Conservation (phyloP, 2,113 vertebrate species). For the Kobus ellipsiprymnus region DNA sequence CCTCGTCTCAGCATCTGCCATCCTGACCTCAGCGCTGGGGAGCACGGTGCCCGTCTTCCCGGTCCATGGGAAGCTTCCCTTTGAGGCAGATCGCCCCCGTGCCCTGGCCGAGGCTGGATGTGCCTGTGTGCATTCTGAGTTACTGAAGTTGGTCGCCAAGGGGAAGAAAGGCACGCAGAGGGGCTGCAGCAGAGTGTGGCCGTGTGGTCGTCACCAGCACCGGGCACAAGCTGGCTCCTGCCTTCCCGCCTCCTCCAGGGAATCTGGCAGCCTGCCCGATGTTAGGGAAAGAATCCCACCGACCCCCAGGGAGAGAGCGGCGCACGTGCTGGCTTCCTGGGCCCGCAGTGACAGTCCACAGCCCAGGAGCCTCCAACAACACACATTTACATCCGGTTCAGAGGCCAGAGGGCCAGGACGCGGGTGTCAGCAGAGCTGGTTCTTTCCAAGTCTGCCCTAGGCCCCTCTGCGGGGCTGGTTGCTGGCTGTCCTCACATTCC, state of each 20-base stretch:
- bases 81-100: neutral
- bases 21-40: neutral
- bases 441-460: fast-evolving
- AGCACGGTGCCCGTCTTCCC: neutral
- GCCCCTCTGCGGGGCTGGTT: fast-evolving
- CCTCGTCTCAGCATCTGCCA: neutral
- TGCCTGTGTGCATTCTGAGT: neutral
- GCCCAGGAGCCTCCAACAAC: too few species aligned
- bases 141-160: neutral
- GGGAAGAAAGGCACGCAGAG: neutral
- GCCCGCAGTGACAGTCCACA: neutral
- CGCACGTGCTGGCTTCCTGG: fast-evolving
- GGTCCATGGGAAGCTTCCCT: neutral
- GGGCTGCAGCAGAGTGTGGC: fast-evolving
- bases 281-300: neutral
- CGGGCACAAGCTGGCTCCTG: neutral
- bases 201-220: neutral
- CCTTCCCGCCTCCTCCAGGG: neutral
- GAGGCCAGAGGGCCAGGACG: neutral
- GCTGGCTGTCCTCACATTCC: fast-evolving
- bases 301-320: neutral
- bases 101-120: neutral
- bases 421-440: too few species aligned
- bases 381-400: fast-evolving
- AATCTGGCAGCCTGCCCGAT: fast-evolving